These are phyloP conservation scores for Masnerella sp. DNA, from an alignment of 2,888 invertebrate genomes.

Conservation along the genomic window DNA sequence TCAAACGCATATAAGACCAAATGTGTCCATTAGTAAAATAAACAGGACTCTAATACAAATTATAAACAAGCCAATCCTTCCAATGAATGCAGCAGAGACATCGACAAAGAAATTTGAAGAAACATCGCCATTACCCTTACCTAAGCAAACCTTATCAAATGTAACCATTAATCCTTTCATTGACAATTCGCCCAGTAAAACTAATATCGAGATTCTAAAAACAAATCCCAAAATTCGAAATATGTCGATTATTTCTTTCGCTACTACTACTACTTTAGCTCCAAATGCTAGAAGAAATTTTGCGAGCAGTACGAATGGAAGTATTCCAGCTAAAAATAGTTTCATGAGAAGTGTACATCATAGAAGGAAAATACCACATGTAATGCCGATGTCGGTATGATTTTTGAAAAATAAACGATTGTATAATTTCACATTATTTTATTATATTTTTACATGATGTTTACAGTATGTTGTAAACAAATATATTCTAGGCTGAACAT, in stretches of 20 bases:
- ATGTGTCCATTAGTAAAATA: conserved; percentile 31
- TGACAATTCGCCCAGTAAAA: conserved; percentile 9
- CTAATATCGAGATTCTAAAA: conserved; percentile 44
- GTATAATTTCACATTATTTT: no score
- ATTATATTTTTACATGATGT: no score
- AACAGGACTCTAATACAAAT: conserved; percentile 30
- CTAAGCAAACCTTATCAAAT: conserved; percentile 1
- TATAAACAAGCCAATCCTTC: conserved; percentile 20
- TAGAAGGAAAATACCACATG: conserved; percentile 8
- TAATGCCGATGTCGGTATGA: no score
- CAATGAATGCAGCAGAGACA: neutral
- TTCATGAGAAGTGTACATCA: neutral
- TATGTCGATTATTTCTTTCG: neutral
- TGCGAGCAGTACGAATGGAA: conserved; percentile 11
- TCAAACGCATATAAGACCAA: conserved; percentile 12
- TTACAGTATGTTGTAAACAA: no score
- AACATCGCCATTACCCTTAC: neutral
- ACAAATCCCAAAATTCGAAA: conserved; percentile 25
- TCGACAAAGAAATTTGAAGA: neutral
- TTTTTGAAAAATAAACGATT: no score
- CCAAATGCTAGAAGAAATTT: conserved; percentile 16
- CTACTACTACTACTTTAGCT: conserved; percentile 2
- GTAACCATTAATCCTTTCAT: conserved; percentile 16
- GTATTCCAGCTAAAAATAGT: neutral
- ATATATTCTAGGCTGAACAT: no score